Evolutionary conservation across 2,113 vertebrate species (phyloP), one percentile per base, ranked within the genome.

Genomic region (Crocuta crocuta): DNA sequence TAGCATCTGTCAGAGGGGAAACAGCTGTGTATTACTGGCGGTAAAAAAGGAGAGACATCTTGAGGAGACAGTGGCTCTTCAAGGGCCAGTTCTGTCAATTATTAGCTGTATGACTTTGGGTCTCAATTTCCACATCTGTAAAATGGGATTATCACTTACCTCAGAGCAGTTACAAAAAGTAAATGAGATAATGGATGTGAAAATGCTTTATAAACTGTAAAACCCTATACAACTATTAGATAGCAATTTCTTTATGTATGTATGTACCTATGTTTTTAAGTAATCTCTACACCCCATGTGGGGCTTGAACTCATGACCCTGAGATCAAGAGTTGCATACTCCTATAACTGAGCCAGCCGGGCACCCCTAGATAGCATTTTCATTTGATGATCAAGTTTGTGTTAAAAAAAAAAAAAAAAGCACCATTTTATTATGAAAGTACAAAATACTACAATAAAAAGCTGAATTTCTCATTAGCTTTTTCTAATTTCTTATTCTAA

Each of bases 371-470:
- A 53, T n/a, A 66, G 61, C 35, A 83, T 94, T 92, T 98, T 91
- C 63, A 91, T 23, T n/a, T n/a, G 31, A 83, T 78, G 84, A 73
- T 88, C 71, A 94, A 89, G 15, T 82, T 74, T 83, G 39, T 91
- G 24, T 90, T 90, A 24, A 76, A 97, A 96, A 95, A 50, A 61
- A 19, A 39, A 39, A 39, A 39, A 39, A 39, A 39, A 39, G 39
- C 21, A 35, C 39, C 4, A 80, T 35, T 97, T 93, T 82, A 87
- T 94, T 85, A 82, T 65, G 16, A 96, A 88, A 96, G 33, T 82
- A 71, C 24, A 6, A 23, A 86, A 89, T 74, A 35, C 43, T 95
- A 65, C 11, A 93, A 61, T 19, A 58, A 48, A 74, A 92, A 76
- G 24, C 2, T 86, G 2, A 88, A 33, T 79, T 78, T 83, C 63